These are phyloP conservation scores for Hassar affinis DNA, from an alignment of 2,113 vertebrate genomes.

Conservation along the genomic window DNA sequence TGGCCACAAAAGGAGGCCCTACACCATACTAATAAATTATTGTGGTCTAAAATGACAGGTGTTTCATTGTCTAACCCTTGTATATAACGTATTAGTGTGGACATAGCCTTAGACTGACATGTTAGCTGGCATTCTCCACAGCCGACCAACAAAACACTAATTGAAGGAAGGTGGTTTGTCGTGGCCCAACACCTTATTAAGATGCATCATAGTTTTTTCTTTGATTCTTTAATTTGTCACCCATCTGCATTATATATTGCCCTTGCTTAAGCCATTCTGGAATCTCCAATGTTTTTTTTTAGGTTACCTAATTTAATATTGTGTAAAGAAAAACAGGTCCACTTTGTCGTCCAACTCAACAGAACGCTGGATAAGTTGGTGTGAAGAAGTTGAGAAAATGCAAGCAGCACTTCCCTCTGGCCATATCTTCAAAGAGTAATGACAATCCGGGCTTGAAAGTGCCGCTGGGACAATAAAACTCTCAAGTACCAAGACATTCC, in stretches of 20 bases:
- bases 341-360: constrained; percentile 6
- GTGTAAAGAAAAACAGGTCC: not conserved
- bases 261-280: not conserved
- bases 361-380: constrained; percentile 13
- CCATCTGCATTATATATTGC: not conserved
- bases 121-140: not conserved
- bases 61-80: no score
- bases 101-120: not conserved
- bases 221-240: not conserved
- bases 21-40: no score
- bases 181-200: not conserved
- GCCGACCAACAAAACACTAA: not conserved
- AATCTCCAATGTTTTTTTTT: not conserved
- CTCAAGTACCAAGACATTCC: constrained; percentile 45
- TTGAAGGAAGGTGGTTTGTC: not conserved
- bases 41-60: no score
- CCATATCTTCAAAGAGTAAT: constrained; percentile 41
- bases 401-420: constrained; percentile 14
- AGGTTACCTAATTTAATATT: not conserved
- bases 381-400: constrained; percentile 43
- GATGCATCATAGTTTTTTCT: no score
- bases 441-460: constrained; percentile 38
- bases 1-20: no score
- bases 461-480: constrained; percentile 46
- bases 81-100: no score